Evolutionary conservation across 2,113 vertebrate species (phyloP).

Genomic region (Elephas maximus): DNA sequence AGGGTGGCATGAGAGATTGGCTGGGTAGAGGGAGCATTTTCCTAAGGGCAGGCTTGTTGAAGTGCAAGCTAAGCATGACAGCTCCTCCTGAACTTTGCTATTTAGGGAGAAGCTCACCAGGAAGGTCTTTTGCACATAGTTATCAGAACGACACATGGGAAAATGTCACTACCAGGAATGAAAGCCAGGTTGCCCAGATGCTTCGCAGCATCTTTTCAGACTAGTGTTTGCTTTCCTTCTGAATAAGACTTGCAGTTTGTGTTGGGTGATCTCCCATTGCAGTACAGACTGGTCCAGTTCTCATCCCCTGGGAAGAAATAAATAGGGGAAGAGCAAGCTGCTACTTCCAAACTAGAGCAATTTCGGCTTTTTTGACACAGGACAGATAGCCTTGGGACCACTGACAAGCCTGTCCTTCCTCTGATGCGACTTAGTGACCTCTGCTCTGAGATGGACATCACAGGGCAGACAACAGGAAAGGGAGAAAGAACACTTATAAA

Average conservation of each 20-base stretch:
- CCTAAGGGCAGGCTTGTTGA: slow-evolving; percentile 56
- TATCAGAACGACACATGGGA: slow-evolving; percentile 60
- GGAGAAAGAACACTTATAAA: slow-evolving; percentile 76
- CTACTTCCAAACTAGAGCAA: background rate
- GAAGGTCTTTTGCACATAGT: slow-evolving; percentile 68
- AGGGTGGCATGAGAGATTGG: slow-evolving; percentile 10
- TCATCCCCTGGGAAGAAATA: slow-evolving; percentile 62
- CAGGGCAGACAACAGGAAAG: slow-evolving; percentile 46
- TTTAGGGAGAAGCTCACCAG: slow-evolving; percentile 52
- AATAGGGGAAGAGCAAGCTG: slow-evolving; percentile 78
- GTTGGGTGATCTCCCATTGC: slow-evolving; percentile 73
- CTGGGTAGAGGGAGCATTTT: background rate
- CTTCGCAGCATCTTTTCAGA: slow-evolving; percentile 56
- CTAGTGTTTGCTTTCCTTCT: slow-evolving; percentile 67
- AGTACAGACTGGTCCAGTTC: slow-evolving; percentile 48
- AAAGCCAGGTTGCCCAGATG: slow-evolving; percentile 48
- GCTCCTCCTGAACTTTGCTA: slow-evolving; percentile 65
- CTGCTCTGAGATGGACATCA: slow-evolving; percentile 70
- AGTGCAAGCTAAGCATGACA: slow-evolving; percentile 61
- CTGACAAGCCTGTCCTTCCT: slow-evolving; percentile 63
- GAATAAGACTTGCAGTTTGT: slow-evolving; percentile 65
- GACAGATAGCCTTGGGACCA: slow-evolving; percentile 64
- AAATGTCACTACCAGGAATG: slow-evolving; percentile 63
- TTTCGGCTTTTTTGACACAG: slow-evolving; percentile 64
- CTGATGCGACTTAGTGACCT: background rate